These are phyloP conservation scores for Scaptomyza montana DNA, from an alignment of 1,140 invertebrate genomes.

Conservation along the genomic window DNA sequence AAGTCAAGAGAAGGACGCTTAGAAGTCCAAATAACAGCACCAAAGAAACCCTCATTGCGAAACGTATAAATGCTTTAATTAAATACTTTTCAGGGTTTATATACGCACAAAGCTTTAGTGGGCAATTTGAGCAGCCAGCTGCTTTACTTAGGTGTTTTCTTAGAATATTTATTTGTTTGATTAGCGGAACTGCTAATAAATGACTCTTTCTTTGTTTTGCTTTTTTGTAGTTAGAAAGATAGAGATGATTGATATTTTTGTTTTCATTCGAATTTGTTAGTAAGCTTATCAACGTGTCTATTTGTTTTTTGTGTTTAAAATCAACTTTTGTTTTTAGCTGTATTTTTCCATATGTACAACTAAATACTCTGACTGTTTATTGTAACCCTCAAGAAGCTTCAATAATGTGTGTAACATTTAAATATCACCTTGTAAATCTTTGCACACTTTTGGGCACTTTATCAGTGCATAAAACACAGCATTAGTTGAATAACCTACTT, in stretches of 20 bases:
- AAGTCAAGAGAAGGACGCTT: slow-evolving; percentile 27
- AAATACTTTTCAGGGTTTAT: background rate
- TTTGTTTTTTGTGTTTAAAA: too few relatives aligned
- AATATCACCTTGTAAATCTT: background rate
- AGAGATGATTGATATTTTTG: background rate
- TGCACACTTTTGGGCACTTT: slow-evolving; percentile 11
- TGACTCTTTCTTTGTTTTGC: background rate
- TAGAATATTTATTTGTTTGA: background rate
- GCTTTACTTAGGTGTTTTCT: slow-evolving; percentile 15
- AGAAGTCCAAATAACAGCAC: slow-evolving; percentile 31
- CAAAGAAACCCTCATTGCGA: slow-evolving; percentile 29
- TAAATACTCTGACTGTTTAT: background rate
- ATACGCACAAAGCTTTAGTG: background rate
- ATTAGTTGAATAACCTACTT: slow-evolving; percentile 2
- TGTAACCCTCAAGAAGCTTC: background rate
- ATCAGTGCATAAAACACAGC: slow-evolving; percentile 16
- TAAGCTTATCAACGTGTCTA: background rate
- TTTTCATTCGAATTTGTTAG: background rate
- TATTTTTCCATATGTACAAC: background rate
- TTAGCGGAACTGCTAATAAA: background rate
- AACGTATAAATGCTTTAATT: background rate
- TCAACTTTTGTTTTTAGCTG: background rate
- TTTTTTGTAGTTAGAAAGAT: background rate
- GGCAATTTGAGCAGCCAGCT: background rate
- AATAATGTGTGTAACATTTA: background rate